These are phyloP conservation scores for Apodemia mormo DNA, from an alignment of 2,888 invertebrate species.

Conservation along the genomic window DNA sequence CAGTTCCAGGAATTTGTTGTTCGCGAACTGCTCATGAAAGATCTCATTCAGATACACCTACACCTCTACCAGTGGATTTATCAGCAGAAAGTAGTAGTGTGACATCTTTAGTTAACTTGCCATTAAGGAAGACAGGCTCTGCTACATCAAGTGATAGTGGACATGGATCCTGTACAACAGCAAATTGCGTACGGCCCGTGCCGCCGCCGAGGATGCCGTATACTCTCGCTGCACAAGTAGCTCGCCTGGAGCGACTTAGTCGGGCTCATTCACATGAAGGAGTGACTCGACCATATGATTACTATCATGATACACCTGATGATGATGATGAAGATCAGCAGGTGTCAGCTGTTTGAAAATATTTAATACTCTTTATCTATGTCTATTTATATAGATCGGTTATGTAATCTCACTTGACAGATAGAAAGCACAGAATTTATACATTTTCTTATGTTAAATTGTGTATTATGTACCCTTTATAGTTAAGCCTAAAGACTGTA, in stretches of 20 bases:
- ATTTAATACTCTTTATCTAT: slow-evolving; percentile 63
- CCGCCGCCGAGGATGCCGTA: slow-evolving; percentile 87
- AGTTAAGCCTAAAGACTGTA: slow-evolving; percentile 81
- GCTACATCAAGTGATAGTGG: slow-evolving; percentile 96
- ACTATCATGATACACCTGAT: slow-evolving; percentile 80
- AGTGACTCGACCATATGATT: slow-evolving; percentile 88
- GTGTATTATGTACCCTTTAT: slow-evolving; percentile 69
- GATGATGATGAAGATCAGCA: slow-evolving; percentile 80
- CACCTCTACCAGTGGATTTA: slow-evolving; percentile 92
- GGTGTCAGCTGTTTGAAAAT: slow-evolving; percentile 74
- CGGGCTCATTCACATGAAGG: slow-evolving; percentile 94
- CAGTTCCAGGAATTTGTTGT: slow-evolving; percentile 69
- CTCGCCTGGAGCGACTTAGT: slow-evolving; percentile 89
- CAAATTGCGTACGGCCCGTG: slow-evolving; percentile 83
- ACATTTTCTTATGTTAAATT: slow-evolving; percentile 63
- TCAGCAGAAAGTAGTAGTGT: slow-evolving; percentile 98
- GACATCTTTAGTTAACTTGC: slow-evolving; percentile 94
- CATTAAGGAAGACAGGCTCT: slow-evolving; percentile 93
- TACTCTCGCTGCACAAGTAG: slow-evolving; percentile 93
- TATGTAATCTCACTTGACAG: slow-evolving; percentile 78
- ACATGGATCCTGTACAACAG: slow-evolving; percentile 87
- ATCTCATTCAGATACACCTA: slow-evolving; percentile 94
- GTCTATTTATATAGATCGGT: slow-evolving; percentile 74
- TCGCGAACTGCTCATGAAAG: slow-evolving; percentile 90
- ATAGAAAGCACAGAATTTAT: slow-evolving; percentile 76